Evolutionary conservation across 1,140 invertebrate genomes (phyloP).

Genomic region (Leguminivora glycinivorella): DNA sequence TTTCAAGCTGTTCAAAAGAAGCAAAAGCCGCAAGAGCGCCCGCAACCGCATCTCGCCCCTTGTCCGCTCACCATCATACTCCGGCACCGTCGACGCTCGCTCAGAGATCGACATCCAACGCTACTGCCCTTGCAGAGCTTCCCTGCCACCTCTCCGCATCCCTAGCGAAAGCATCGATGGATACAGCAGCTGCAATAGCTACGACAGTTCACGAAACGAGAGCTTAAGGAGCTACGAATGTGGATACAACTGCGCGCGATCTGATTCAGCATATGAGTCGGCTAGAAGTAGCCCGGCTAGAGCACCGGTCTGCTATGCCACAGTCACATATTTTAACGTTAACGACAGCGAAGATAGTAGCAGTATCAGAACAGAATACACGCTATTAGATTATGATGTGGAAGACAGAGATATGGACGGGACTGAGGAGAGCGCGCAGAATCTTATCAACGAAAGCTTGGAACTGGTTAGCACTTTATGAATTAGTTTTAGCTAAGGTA

Average conservation of each 20-base stretch:
- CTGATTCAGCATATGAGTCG: slow-evolving; percentile 68
- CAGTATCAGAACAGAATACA: slow-evolving; percentile 70
- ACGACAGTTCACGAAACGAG: slow-evolving; percentile 37
- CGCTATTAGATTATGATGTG: slow-evolving; percentile 59
- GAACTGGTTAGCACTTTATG: slow-evolving; percentile 68
- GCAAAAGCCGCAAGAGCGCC: slow-evolving; percentile 51
- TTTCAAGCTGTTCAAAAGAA: slow-evolving; percentile 70
- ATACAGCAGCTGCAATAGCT: slow-evolving; percentile 41
- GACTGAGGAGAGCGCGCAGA: slow-evolving; percentile 61
- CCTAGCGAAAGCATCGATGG: slow-evolving; percentile 51
- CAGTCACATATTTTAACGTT: slow-evolving; percentile 68
- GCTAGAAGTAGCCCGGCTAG: slow-evolving; percentile 55
- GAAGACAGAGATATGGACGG: slow-evolving; percentile 40
- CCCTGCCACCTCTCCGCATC: slow-evolving; percentile 48
- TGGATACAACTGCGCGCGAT: slow-evolving; percentile 35
- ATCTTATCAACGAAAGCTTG: slow-evolving; percentile 67
- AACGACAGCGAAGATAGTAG: slow-evolving; percentile 70
- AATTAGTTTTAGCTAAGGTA: slow-evolving; percentile 32
- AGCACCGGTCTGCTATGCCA: slow-evolving; percentile 56
- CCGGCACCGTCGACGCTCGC: slow-evolving; percentile 64
- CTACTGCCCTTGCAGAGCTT: slow-evolving; percentile 61
- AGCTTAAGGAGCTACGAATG: slow-evolving; percentile 42
- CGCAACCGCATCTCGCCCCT: slow-evolving; percentile 64
- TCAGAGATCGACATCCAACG: slow-evolving; percentile 62
- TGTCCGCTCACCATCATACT: slow-evolving; percentile 58